These are phyloP conservation scores for Colostygia pectinataria DNA, from an alignment of 2,888 invertebrate species.

Conservation along the genomic window DNA sequence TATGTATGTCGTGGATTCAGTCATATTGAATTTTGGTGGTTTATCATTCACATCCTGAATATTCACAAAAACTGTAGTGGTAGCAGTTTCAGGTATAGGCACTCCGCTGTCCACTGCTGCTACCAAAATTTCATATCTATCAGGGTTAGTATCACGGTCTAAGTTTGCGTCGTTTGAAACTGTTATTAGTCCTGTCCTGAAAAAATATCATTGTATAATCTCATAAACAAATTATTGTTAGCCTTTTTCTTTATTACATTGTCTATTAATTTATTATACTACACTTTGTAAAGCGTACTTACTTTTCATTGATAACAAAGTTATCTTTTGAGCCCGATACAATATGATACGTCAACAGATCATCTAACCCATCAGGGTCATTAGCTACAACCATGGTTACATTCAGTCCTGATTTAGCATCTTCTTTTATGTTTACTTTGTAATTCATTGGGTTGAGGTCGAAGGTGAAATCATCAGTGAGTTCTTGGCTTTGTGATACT, in stretches of 20 bases:
- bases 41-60: slow-evolving; percentile 92
- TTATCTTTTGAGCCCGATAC: slow-evolving; percentile 89
- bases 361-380: slow-evolving; percentile 90
- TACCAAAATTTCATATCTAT: slow-evolving; percentile 87
- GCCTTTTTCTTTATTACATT: too few relatives aligned
- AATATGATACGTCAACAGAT: slow-evolving; percentile 86
- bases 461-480: slow-evolving; percentile 69
- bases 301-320: slow-evolving; percentile 89
- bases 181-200: slow-evolving; percentile 86
- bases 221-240: too few relatives aligned
- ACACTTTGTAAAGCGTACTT: slow-evolving; percentile 40
- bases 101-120: slow-evolving; percentile 89
- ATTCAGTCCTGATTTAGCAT: slow-evolving; percentile 86
- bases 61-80: slow-evolving; percentile 88
- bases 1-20: slow-evolving; percentile 86
- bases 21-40: slow-evolving; percentile 88
- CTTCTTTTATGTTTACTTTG: slow-evolving; percentile 87
- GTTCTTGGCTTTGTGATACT: slow-evolving; percentile 54
- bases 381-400: slow-evolving; percentile 88
- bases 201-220: not conserved
- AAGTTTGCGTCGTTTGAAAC: slow-evolving; percentile 88
- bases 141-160: slow-evolving; percentile 86
- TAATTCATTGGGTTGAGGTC: slow-evolving; percentile 87
- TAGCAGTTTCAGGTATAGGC: slow-evolving; percentile 90
- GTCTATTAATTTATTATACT: too few relatives aligned